Evolutionary conservation across 1,140 invertebrate genomes (phyloP).

Genomic region (Heterodera carotae): DNA sequence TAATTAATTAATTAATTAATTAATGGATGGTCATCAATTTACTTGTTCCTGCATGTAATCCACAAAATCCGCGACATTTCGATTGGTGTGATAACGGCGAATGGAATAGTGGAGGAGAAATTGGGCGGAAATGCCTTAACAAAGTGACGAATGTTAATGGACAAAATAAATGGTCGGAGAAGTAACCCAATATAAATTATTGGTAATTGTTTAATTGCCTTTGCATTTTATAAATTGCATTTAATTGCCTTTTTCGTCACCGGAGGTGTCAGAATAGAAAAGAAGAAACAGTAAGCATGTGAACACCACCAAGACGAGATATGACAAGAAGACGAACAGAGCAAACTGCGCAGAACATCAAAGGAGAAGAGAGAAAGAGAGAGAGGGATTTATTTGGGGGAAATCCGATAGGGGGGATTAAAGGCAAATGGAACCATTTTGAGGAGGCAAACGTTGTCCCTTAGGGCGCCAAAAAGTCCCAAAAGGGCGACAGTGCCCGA

Average conservation of each 20-base stretch:
- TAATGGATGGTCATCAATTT: neutral
- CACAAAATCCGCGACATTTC: constrained; percentile 60
- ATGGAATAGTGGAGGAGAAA: constrained; percentile 54
- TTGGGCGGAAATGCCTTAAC: constrained; percentile 51
- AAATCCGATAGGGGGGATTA: neutral
- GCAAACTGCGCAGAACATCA: constrained; percentile 59
- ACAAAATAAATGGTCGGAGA: no score
- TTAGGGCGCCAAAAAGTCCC: constrained; percentile 55
- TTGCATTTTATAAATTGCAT: no score
- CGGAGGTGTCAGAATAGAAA: constrained; percentile 58
- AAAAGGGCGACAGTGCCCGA: constrained; percentile 55
- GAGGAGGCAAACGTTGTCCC: constrained; percentile 61
- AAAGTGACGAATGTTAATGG: neutral
- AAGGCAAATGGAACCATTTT: constrained; percentile 50
- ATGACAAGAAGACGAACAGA: constrained; percentile 56
- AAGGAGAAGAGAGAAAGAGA: no score
- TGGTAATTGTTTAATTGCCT: no score
- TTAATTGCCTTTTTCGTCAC: constrained; percentile 6
- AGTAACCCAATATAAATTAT: no score
- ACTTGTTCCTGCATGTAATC: constrained; percentile 64
- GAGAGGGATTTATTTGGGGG: neutral
- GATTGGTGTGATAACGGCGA: constrained; percentile 53
- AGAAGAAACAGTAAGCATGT: constrained; percentile 60
- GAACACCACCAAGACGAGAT: constrained; percentile 55
- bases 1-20: no score